Percentiles rank a stretch among this genome's conserved stretches.
phyloP scores from a whole-genome alignment of 2,113 vertebrate species.

The Athene noctua region DNA sequence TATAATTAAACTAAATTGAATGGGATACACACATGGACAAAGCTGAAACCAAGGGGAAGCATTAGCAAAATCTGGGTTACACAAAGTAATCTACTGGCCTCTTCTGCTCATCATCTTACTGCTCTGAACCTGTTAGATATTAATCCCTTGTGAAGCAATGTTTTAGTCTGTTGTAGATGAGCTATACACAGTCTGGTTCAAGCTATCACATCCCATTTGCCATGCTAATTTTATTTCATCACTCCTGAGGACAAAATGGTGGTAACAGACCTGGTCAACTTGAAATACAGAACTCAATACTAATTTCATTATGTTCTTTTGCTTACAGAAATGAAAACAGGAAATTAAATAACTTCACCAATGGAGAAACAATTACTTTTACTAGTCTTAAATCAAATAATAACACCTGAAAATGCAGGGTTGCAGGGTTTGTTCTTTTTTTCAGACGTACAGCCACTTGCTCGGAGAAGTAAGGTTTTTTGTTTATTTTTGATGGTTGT shows the following conservation, averaged over 20 bases:
- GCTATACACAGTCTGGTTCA: not conserved
- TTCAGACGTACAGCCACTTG: not conserved
- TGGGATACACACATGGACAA: not conserved
- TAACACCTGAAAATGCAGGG: not conserved
- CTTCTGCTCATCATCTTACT: not conserved
- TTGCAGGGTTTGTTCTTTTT: not conserved
- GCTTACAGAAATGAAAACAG: conserved; percentile 28
- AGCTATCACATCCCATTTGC: not conserved
- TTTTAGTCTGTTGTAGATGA: not conserved
- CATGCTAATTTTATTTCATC: conserved; percentile 30
- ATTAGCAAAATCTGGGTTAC: not conserved
- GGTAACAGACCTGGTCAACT: not conserved
- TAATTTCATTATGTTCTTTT: conserved; percentile 20
- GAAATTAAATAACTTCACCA: conserved; percentile 52
- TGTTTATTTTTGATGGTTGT: not conserved
- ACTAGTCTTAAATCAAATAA: conserved; percentile 50
- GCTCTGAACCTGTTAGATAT: not conserved
- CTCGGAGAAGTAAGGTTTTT: not conserved
- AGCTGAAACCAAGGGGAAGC: not conserved
- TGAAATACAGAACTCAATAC: conserved; percentile 24
- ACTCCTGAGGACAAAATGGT: conserved; percentile 11
- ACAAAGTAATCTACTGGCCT: not conserved
- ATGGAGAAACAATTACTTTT: conserved; percentile 28
- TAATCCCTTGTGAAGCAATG: not conserved
- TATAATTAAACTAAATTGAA: not conserved